Evolutionary conservation across 2,888 invertebrate genomes (phyloP).

Genomic region (Plusia festucae): DNA sequence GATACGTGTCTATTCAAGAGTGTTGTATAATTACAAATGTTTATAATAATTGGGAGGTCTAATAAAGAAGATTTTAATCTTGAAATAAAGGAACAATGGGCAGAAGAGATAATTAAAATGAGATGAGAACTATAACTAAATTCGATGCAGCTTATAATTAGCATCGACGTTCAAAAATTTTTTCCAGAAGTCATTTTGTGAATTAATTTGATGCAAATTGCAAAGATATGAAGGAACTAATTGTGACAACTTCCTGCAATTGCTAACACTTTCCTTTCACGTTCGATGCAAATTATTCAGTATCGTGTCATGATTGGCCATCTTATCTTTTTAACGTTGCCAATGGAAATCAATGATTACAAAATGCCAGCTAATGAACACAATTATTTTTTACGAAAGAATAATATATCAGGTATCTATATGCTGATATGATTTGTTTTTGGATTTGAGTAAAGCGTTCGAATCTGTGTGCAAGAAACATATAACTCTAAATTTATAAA

Average conservation of each 20-base stretch:
- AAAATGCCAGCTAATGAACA: neutral
- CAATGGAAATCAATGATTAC: neutral
- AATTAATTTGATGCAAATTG: conserved; percentile 41
- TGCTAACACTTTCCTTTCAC: conserved; percentile 28
- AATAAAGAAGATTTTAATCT: conserved; percentile 48
- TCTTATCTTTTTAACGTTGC: neutral
- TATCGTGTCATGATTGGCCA: neutral
- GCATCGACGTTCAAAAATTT: conserved; percentile 21
- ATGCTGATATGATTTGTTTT: no score
- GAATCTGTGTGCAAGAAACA: no score
- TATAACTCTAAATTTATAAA: no score
- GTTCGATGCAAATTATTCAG: conserved; percentile 12
- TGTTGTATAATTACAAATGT: conserved; percentile 24
- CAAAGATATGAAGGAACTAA: conserved; percentile 17
- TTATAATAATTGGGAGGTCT: conserved; percentile 14
- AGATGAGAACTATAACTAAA: conserved; percentile 25
- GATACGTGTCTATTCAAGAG: conserved; percentile 40
- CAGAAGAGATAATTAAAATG: conserved; percentile 45
- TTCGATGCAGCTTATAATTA: conserved; percentile 20
- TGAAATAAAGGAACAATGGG: conserved; percentile 43
- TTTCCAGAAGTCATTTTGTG: conserved; percentile 24
- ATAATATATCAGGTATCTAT: no score
- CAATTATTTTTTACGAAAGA: no score
- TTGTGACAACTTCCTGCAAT: conserved; percentile 35
- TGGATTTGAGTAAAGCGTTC: no score